A percentile compares a stretch with the other conserved stretches of the same genome.
phyloP scores from a whole-genome alignment of 2,888 invertebrate species.

The Chrysodeixis includens region DNA sequence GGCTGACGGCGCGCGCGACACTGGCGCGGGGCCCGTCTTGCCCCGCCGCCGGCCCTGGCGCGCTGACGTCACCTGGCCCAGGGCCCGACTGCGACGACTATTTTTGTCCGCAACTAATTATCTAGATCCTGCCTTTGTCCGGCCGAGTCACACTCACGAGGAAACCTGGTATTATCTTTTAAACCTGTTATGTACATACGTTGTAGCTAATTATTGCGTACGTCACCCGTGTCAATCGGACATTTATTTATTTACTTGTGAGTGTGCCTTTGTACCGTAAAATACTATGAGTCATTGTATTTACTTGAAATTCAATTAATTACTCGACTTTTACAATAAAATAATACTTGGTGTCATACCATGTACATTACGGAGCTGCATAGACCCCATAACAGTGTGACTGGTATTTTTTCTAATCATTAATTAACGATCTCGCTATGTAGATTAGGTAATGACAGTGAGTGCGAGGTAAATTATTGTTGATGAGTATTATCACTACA shows the following conservation, averaged over 20 bases:
- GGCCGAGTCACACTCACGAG: conserved; percentile 77
- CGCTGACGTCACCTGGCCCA: conserved; percentile 89
- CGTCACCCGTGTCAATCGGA: conserved; percentile 60
- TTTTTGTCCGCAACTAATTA: conserved; percentile 88
- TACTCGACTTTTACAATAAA: conserved; percentile 22
- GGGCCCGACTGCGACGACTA: conserved; percentile 87
- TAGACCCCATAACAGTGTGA: conserved; percentile 10
- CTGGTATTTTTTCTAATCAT: conserved; percentile 13
- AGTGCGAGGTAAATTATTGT: conserved; percentile 15
- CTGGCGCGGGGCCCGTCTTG: conserved; percentile 89
- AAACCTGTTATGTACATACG: conserved; percentile 56
- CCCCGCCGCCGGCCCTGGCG: conserved; percentile 86
- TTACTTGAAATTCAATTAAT: conserved; percentile 61
- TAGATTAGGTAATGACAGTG: conserved; percentile 21
- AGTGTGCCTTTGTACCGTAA: conserved; percentile 57
- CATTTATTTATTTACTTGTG: conserved; percentile 60
- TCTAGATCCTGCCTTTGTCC: conserved; percentile 87
- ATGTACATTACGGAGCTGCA: conserved; percentile 18
- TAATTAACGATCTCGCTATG: conserved; percentile 20
- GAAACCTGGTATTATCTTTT: conserved; percentile 77
- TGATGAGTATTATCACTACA: conserved; percentile 13
- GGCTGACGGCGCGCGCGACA: conserved; percentile 88
- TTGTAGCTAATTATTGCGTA: conserved; percentile 55
- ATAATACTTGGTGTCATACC: conserved; percentile 2
- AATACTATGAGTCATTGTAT: conserved; percentile 64